phyloP scores from a whole-genome alignment of 1,140 invertebrate species.

The Cardiocondyla obscurior region DNA sequence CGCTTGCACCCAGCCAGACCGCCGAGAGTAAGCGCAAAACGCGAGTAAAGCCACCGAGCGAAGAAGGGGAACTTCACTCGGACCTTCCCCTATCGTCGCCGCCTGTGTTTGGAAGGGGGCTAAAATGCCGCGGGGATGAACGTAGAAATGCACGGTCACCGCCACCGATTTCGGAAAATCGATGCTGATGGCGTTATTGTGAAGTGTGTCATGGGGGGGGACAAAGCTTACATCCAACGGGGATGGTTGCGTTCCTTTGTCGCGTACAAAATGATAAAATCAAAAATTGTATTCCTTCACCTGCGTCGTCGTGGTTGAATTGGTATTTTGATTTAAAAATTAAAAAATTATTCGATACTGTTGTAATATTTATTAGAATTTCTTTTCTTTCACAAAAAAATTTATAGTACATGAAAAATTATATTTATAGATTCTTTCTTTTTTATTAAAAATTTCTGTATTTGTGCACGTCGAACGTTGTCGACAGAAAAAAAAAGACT shows the following conservation, averaged over 20 bases:
- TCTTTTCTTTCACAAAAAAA: no score
- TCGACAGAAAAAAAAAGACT: not conserved
- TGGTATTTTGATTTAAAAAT: no score
- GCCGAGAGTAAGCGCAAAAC: conserved; percentile 58
- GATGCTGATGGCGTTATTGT: conserved; percentile 25
- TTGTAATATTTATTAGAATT: no score
- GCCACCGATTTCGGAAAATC: conserved; percentile 41
- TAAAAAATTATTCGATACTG: no score
- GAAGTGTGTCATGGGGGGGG: not conserved
- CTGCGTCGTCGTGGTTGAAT: no score
- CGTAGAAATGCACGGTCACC: conserved; percentile 1
- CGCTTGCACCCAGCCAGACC: conserved; percentile 54
- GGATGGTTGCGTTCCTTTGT: no score
- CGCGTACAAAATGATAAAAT: no score
- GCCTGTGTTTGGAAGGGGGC: conserved; percentile 53
- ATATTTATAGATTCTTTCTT: not conserved
- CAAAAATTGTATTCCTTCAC: no score
- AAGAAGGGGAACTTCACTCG: conserved; percentile 46
- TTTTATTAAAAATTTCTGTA: not conserved
- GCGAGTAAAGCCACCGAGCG: conserved; percentile 27
- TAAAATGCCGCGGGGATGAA: conserved; percentile 46
- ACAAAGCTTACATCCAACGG: no score
- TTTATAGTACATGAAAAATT: no score
- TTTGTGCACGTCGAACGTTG: not conserved
- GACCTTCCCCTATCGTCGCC: conserved; percentile 66